Evolutionary conservation across 2,888 invertebrate genomes (phyloP), one percentile per base, ranked within the genome.

Genomic region (Drosophila merina): DNA sequence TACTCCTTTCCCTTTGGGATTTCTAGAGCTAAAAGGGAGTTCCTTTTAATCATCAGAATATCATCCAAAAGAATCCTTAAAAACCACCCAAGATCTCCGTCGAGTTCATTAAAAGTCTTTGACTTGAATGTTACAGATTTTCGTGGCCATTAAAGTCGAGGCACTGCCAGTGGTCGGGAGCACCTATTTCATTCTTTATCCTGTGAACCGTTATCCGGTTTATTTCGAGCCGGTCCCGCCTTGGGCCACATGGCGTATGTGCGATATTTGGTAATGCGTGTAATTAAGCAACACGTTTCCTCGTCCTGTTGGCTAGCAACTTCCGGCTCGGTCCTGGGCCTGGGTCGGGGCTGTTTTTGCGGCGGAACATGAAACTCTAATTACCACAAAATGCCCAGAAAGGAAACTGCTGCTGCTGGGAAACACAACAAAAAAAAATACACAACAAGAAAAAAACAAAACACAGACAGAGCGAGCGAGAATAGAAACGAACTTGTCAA

Each of bases 181-280:
- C 14, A 14, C 14, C 14, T 26, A 31, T 47, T 40, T 40, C 14
- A 30, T 38, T 51, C 12, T 62, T 62, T 20, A 20, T 20, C 20
- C 20, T 20, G 20, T 20, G 20, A 20, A 20, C 20, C 44, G 7
- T 9, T 20, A 28, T 4, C 28, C 28, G 31, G 38, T 33, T 60
- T 25, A n/a, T 25, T 42, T 44, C 10, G 33, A 36, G 8, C 20
- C 20, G 20, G 20, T 9, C 14, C 6, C 8, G 33, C n/a, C 36
- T 9, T 48, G 44, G 57, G 60, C 72, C 83, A 75, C 85, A 69
- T 72, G 85, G 77, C 85, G 85, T 77, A 80, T 86, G 81, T 86
- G 86, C 75, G 75, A 81, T 81, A 79, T 83, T 86, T 79, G 80
- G 77, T 83, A 81, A 81, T 83, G 84, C 75, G 71, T 77, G 80